phyloP scores from a whole-genome alignment of 2,888 invertebrate genomes.

The Meliscaeva auricollis region DNA sequence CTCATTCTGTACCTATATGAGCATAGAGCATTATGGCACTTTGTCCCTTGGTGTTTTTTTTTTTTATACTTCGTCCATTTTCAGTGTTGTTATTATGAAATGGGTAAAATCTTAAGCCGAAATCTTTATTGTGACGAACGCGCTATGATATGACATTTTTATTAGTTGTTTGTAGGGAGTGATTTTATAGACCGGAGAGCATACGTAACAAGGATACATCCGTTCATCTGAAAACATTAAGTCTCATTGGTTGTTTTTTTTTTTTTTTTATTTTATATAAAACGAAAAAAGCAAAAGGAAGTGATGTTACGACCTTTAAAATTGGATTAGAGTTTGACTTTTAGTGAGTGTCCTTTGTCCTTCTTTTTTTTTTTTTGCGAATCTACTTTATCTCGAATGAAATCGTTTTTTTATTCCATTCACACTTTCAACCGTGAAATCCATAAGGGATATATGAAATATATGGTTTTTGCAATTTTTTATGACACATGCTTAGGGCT shows the following conservation, averaged over 20 bases:
- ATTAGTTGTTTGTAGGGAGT: constrained; percentile 81
- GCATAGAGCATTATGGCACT: constrained; percentile 55
- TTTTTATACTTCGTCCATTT: constrained; percentile 48
- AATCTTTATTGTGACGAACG: constrained; percentile 77
- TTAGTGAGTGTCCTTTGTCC: constrained; percentile 76
- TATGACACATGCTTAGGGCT: constrained; percentile 55
- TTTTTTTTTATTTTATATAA: constrained; percentile 2
- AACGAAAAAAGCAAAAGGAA: constrained; percentile 47
- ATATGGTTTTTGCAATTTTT: constrained; percentile 68
- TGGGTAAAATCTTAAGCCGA: constrained; percentile 78
- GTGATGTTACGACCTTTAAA: constrained; percentile 79
- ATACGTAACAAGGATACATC: constrained; percentile 74
- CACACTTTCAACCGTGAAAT: constrained; percentile 72
- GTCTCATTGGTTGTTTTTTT: constrained; percentile 68
- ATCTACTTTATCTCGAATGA: constrained; percentile 50
- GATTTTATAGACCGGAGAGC: constrained; percentile 65
- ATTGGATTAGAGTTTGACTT: constrained; percentile 80
- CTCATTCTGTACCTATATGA: constrained; percentile 42
- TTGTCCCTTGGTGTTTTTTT: constrained; percentile 59
- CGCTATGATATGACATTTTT: constrained; percentile 82
- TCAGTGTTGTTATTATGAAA: constrained; percentile 63
- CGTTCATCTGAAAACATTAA: constrained; percentile 71
- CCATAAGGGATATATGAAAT: constrained; percentile 69
- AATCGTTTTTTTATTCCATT: constrained; percentile 65
- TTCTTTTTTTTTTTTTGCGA: constrained; percentile 48